Percentiles rank a stretch among this genome's conserved stretches.
These are phyloP conservation scores for Macroglossus sobrinus DNA, from an alignment of 2,113 vertebrate genomes.

Conservation along the genomic window DNA sequence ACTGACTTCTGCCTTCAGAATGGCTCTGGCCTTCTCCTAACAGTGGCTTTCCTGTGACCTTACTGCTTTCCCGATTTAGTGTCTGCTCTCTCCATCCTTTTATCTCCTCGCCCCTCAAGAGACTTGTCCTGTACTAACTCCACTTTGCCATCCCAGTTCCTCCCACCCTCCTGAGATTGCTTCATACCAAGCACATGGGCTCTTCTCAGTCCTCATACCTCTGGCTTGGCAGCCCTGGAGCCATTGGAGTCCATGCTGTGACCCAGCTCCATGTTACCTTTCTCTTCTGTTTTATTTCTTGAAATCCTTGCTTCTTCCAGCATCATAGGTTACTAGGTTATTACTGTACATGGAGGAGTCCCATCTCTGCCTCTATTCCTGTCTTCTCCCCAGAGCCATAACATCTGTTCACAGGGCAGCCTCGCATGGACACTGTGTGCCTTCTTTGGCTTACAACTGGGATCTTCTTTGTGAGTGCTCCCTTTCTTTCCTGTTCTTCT, in stretches of 20 bases:
- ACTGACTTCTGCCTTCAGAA: not conserved
- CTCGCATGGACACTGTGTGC: not conserved
- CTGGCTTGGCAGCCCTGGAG: not conserved
- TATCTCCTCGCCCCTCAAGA: not conserved
- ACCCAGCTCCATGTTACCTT: not conserved
- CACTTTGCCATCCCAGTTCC: not conserved
- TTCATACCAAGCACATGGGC: fast-evolving
- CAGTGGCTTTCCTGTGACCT: not conserved
- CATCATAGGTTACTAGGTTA: not conserved
- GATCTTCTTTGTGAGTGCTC: no score
- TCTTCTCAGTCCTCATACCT: not conserved
- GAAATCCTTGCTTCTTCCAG: not conserved
- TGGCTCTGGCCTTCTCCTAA: not conserved
- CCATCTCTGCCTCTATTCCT: not conserved
- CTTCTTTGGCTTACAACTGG: not conserved
- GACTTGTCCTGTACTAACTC: not conserved
- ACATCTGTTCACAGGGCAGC: not conserved
- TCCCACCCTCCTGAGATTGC: not conserved
- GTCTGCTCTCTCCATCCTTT: not conserved
- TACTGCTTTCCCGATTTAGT: not conserved
- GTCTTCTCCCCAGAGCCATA: not conserved
- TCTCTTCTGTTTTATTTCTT: not conserved
- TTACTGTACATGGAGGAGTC: not conserved
- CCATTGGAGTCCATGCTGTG: not conserved
- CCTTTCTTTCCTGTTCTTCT: not conserved